Percentiles rank a stretch among this genome's conserved stretches.
Evolutionary conservation across 37 sponge, comb jelly and placozoan species (phyloP).

Genomic region (Diacarnus erythraeanus): DNA sequence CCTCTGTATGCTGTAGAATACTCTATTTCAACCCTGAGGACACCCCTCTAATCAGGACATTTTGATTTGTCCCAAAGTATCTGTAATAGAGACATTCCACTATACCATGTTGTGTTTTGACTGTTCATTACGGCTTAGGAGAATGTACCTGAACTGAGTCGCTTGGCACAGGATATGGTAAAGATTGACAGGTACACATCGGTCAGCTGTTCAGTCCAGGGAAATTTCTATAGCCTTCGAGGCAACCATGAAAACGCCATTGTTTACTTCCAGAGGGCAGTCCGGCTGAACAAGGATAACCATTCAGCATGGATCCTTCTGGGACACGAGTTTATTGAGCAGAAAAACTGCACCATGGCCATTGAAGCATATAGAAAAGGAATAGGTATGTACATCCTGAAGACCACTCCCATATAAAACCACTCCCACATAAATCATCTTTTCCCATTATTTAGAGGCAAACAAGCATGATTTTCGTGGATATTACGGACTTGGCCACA

Average conservation of each 20-base stretch:
- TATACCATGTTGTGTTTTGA: no score
- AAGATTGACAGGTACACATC: conserved; percentile 77
- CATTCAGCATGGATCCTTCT: conserved; percentile 90
- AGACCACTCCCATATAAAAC: not conserved
- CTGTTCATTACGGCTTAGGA: conserved; percentile 59
- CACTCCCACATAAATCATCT: not conserved
- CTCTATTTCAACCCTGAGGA: no score
- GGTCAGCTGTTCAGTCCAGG: conserved; percentile 72
- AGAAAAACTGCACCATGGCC: conserved; percentile 85
- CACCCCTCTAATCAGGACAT: no score
- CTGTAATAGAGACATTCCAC: no score
- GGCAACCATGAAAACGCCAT: conserved; percentile 90
- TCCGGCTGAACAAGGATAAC: conserved; percentile 66
- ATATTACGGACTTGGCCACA: conserved; percentile 93
- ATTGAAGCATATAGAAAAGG: conserved; percentile 90
- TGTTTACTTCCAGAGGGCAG: conserved; percentile 80
- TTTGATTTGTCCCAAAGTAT: no score
- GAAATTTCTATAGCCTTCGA: conserved; percentile 85
- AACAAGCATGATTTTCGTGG: conserved; percentile 89
- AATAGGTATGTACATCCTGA: conserved; percentile 52
- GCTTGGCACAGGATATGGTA: conserved; percentile 69
- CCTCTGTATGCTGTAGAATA: no score
- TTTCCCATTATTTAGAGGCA: conserved; percentile 14
- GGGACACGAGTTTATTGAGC: conserved; percentile 93
- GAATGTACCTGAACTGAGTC: conserved; percentile 60